Evolutionary conservation across 1,140 invertebrate species (phyloP).

Genomic region (Gryon sp.): DNA sequence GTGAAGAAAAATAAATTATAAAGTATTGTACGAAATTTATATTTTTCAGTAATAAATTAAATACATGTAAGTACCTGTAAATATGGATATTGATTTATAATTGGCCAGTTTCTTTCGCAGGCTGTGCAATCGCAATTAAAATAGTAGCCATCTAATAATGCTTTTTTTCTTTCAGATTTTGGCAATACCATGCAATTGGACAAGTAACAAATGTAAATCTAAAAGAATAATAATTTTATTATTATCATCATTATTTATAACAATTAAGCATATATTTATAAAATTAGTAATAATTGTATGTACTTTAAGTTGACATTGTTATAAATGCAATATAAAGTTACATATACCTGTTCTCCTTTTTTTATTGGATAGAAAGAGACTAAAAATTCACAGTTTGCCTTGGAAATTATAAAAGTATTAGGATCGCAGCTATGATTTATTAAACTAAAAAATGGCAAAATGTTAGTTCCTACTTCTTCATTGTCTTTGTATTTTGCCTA

Average conservation of each 20-base stretch:
- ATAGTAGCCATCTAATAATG: slow-evolving; percentile 58
- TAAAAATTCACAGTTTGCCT: slow-evolving; percentile 80
- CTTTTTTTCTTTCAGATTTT: slow-evolving; percentile 55
- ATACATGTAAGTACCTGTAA: background rate
- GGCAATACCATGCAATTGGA: slow-evolving; percentile 53
- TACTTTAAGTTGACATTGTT: no score
- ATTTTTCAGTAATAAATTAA: no score
- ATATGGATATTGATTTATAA: slow-evolving; percentile 73
- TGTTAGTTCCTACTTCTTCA: slow-evolving; percentile 80
- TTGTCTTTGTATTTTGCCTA: slow-evolving; percentile 76
- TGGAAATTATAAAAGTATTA: slow-evolving; percentile 85
- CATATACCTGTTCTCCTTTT: slow-evolving; percentile 83
- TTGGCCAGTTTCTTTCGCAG: slow-evolving; percentile 56
- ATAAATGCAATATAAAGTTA: no score
- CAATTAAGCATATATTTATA: no score
- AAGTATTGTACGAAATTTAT: no score
- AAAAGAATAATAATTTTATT: background rate
- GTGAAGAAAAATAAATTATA: no score
- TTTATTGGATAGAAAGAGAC: slow-evolving; percentile 83
- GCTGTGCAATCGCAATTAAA: slow-evolving; percentile 56
- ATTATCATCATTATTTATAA: background rate
- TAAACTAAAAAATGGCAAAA: slow-evolving; percentile 88
- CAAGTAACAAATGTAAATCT: slow-evolving; percentile 73
- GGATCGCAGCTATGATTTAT: slow-evolving; percentile 95
- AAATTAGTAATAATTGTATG: no score